Conservation (phyloP, 2,888 invertebrate genomes). For the Cynaeus angustus region DNA sequence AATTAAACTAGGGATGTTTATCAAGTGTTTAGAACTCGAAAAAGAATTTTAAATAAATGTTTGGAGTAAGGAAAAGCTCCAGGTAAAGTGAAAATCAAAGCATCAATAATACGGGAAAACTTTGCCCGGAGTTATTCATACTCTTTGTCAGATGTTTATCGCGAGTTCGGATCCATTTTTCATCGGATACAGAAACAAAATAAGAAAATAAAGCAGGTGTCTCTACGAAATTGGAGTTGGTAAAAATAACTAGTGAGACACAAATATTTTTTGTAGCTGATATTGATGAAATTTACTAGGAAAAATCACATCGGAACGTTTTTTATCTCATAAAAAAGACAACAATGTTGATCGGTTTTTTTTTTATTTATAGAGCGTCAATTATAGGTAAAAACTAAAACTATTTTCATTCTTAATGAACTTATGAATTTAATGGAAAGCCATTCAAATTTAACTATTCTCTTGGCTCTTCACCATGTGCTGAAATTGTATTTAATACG, state of each 20-base stretch:
- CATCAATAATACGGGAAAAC: slow-evolving; percentile 1
- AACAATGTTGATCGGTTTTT: no score
- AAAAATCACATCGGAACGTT: no score
- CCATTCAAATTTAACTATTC: no score
- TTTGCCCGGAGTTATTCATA: background rate
- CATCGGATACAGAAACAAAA: background rate
- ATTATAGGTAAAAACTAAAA: no score
- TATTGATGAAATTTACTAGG: background rate
- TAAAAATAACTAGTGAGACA: background rate
- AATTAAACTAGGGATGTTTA: slow-evolving; percentile 11
- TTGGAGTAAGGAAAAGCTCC: background rate
- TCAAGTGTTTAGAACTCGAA: slow-evolving; percentile 1
- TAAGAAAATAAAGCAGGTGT: background rate
- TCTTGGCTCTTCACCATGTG: no score
- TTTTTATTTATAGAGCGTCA: no score
- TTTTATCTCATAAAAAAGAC: no score
- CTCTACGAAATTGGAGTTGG: background rate
- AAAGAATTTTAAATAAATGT: background rate
- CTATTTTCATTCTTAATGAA: no score
- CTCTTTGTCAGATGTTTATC: slow-evolving; percentile 4
- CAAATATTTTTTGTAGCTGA: background rate
- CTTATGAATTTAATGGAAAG: no score
- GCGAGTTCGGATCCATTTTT: background rate
- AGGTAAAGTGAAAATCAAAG: background rate
- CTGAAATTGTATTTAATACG: background rate